A percentile compares a stretch with the other conserved stretches of the same genome.
These are phyloP conservation scores for Aleiodes testaceus DNA, from an alignment of 2,888 invertebrate genomes.

Conservation along the genomic window DNA sequence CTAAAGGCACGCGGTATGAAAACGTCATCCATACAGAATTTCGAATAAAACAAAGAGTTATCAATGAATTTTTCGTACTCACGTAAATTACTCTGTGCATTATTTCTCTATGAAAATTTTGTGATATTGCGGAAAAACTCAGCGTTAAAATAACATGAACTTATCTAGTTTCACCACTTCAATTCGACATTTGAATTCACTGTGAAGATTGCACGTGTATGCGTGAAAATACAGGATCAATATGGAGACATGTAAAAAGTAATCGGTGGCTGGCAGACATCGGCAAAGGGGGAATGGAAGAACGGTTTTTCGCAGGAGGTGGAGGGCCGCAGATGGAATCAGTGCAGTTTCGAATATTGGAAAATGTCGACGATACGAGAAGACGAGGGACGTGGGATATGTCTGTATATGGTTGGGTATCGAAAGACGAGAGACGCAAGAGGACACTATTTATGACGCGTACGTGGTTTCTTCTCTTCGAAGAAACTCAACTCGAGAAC, in stretches of 20 bases:
- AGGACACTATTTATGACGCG: conserved; percentile 69
- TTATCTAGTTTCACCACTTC: too few species aligned
- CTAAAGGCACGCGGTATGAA: conserved; percentile 8
- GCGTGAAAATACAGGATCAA: conserved; percentile 11
- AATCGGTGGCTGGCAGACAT: conserved; percentile 34
- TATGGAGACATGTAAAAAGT: conserved; percentile 37
- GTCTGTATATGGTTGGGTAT: conserved; percentile 26
- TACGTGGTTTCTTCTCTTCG: conserved; percentile 65
- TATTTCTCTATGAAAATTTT: too few species aligned
- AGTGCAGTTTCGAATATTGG: conserved; percentile 70
- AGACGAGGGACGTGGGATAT: conserved; percentile 19
- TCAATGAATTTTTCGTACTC: not conserved
- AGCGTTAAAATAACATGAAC: too few species aligned
- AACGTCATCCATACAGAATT: not conserved
- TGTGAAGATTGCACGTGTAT: too few species aligned
- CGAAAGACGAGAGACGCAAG: conserved; percentile 50
- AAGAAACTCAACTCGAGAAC: conserved; percentile 1
- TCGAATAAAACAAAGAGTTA: not conserved
- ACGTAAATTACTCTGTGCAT: too few species aligned
- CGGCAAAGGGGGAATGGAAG: not conserved
- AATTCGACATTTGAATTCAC: too few species aligned
- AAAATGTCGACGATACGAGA: conserved; percentile 61
- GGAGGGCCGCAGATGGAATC: conserved; percentile 67
- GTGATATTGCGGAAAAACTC: too few species aligned
- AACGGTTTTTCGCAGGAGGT: conserved; percentile 33